These are phyloP conservation scores for Nesogale talazaci DNA, from an alignment of 2,113 vertebrate species.

Conservation along the genomic window DNA sequence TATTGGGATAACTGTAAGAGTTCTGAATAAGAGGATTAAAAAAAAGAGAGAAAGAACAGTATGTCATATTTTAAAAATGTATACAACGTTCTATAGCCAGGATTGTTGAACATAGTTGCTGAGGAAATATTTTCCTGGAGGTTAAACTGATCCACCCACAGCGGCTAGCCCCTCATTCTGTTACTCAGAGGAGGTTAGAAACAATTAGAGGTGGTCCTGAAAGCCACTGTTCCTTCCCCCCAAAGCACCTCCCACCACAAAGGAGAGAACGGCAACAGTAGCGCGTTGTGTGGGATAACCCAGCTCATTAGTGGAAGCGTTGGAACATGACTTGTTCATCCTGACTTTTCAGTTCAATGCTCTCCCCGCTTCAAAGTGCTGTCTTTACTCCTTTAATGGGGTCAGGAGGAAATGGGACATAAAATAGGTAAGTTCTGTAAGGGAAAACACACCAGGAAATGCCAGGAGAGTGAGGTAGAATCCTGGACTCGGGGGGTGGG, in stretches of 20 bases:
- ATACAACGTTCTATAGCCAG: not conserved
- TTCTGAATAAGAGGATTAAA: too few species aligned
- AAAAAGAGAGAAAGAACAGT: not conserved
- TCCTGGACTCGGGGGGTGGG: too few species aligned
- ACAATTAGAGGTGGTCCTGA: conserved; percentile 20
- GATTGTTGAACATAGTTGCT: conserved; percentile 29
- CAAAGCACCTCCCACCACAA: not conserved
- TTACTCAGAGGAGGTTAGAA: conserved; percentile 40
- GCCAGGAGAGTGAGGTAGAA: not conserved
- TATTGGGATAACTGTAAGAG: too few species aligned
- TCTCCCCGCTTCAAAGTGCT: conserved; percentile 38
- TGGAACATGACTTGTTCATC: not conserved
- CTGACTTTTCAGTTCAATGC: conserved; percentile 48
- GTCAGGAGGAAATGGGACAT: conserved; percentile 44
- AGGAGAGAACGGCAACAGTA: not conserved
- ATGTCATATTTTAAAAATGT: not conserved
- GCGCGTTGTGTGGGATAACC: not conserved
- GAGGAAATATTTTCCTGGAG: conserved; percentile 31
- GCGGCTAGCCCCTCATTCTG: conserved; percentile 16
- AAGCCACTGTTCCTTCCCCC: not conserved
- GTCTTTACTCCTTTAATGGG: conserved; percentile 5
- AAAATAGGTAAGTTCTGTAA: conserved; percentile 26
- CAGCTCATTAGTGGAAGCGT: not conserved
- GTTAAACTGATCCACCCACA: conserved; percentile 14
- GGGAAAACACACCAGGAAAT: conserved; percentile 4